Base-by-base conservation (phyloP, 1,140 invertebrate species). In the Homalodisca vitripennis region DNA sequence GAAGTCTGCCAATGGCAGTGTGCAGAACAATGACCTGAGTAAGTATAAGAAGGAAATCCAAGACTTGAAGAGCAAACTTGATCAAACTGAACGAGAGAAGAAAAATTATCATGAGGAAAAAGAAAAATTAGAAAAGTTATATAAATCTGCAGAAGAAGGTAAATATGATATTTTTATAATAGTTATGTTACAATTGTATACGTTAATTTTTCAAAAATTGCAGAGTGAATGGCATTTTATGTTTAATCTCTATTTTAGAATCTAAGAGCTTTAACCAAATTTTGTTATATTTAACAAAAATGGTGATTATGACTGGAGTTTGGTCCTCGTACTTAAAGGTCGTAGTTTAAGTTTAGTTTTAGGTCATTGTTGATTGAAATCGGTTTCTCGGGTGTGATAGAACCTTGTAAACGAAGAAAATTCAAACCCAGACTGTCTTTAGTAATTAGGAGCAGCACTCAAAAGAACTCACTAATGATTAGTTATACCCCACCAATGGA, bases 31-130 rank as follows among this genome's bases (percentile, higher is more conserved):
- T 71, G 76, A 75, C 27, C 64, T 69, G 27, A 74, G 74, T 17
- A 72, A 29, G 27, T 55, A 75, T 2, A 77, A 77, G 69, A 75
- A 73, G 64, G 77, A 80, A 69, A 64, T 85, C 41, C 79, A 84
- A 72, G 80, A 82, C 67, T 72, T 80, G 67, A 83, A 79, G 73
- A 79, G 79, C 47, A 84, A 82, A 78, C 70, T 84, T 68, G 79
- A 78, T 29, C 78, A 76, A 69, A 78, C 76, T 70, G 79, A 83
- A 74, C 80, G 81, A 55, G 80, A 83, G 71, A 83, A 82, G 70
- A 80, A 79, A 69, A 81, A 80, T 66, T 77, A 82, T 30, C 77
- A 78, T 75, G 83, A 81, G 78, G 77, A 78, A 78, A 84, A 80
- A 60, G 75, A 75, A 46, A 77, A 76, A 55, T 79, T 85, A 29